A percentile compares a stretch with the other conserved stretches of the same genome.
Evolutionary conservation across 2,797 vertebrate species (phyloP).

Genomic region (Tragopan temminckii): DNA sequence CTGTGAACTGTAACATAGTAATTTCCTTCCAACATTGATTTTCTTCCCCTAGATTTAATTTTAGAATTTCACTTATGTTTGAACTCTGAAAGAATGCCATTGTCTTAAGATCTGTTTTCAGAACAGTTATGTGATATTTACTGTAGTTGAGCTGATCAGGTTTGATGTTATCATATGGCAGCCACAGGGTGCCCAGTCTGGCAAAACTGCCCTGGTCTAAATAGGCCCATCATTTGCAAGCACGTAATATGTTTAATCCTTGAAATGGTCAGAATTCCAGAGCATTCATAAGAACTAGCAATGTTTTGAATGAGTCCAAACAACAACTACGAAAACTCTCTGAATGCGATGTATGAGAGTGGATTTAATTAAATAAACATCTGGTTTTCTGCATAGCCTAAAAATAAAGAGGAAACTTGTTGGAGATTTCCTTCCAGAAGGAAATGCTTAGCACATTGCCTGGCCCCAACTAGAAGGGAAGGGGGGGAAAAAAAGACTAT

Average conservation of each 20-base stretch:
- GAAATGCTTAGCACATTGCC: slow-evolving; percentile 88
- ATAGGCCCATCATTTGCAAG: neutral
- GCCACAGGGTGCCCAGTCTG: neutral
- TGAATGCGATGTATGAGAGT: slow-evolving; percentile 50
- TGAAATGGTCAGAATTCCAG: slow-evolving; percentile 24
- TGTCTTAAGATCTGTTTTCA: neutral
- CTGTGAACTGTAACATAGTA: neutral
- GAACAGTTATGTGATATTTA: neutral
- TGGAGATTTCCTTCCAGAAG: slow-evolving; percentile 83
- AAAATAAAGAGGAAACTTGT: slow-evolving; percentile 70
- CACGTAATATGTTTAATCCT: neutral
- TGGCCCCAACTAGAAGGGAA: slow-evolving; percentile 72
- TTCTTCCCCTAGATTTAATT: neutral
- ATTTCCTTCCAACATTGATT: neutral
- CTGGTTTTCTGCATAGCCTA: slow-evolving; percentile 63
- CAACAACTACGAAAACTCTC: neutral
- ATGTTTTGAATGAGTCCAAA: slow-evolving; percentile 51
- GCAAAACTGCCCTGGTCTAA: neutral
- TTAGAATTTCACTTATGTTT: neutral
- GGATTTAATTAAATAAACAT: slow-evolving; percentile 83
- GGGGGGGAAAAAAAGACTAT: slow-evolving; percentile 72
- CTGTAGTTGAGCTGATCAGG: neutral
- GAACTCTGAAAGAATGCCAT: neutral
- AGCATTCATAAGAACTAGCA: slow-evolving; percentile 17
- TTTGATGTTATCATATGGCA: neutral